Percentiles rank a stretch among this genome's conserved stretches.
These are phyloP conservation scores for Ellobium chinense DNA, from an alignment of 2,888 invertebrate species.

Conservation along the genomic window DNA sequence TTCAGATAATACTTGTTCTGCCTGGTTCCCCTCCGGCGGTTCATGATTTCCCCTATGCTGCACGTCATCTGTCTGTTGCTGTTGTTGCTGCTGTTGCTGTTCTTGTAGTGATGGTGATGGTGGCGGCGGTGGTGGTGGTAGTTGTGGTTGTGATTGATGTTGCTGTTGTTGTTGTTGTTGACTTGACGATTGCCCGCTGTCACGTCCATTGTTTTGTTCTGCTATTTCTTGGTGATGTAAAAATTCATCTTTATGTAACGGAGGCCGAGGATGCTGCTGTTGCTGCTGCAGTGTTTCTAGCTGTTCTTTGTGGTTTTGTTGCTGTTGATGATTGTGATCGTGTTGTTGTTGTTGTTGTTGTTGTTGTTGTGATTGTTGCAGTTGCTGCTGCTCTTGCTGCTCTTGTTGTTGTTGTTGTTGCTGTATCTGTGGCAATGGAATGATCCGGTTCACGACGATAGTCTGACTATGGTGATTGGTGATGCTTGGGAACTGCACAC, in stretches of 20 bases:
- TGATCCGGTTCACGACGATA: not conserved
- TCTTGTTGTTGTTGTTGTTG: conserved; percentile 20
- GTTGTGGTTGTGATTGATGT: not conserved
- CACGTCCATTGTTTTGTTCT: not conserved
- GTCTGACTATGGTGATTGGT: not conserved
- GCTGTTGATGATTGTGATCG: not conserved
- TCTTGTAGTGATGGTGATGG: not conserved
- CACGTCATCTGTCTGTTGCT: not conserved
- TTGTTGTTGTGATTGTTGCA: not conserved
- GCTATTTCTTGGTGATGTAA: not conserved
- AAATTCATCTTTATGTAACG: not conserved
- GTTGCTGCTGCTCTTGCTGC: conserved; percentile 17
- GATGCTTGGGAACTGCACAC: conserved; percentile 16
- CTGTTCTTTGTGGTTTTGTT: no score
- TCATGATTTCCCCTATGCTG: no score
- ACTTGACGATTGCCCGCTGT: not conserved
- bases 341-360: not conserved
- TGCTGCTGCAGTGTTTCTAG: not conserved
- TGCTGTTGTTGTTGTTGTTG: not conserved
- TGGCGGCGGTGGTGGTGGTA: not conserved
- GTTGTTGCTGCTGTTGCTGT: not conserved
- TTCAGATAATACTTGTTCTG: not conserved
- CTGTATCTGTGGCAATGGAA: conserved; percentile 4
- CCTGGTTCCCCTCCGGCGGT: not conserved
- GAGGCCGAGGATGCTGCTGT: not conserved